Conservation (phyloP, 2,113 vertebrate species). For the Chaetura pelagica region DNA sequence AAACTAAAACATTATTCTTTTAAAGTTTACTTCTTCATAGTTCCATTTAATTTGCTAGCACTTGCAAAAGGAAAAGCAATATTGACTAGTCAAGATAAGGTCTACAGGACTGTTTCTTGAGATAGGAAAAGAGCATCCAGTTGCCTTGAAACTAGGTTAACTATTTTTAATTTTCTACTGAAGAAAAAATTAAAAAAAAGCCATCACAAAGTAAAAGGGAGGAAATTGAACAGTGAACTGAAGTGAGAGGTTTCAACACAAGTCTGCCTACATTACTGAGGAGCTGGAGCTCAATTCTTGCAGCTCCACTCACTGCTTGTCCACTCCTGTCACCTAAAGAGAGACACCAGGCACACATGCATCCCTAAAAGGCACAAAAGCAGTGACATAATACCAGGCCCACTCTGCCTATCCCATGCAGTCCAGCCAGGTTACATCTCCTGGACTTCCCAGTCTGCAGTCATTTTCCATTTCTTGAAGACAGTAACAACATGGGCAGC, state of each 20-base stretch:
- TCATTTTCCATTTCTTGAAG: not conserved
- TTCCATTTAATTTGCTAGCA: not conserved
- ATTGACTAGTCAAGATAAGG: not conserved
- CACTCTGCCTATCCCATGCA: not conserved
- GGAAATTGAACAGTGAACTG: not conserved
- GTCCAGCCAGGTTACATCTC: not conserved
- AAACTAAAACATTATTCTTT: not conserved
- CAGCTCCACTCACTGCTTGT: not conserved
- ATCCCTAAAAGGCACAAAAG: not conserved
- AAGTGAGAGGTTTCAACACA: not conserved
- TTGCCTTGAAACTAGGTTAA: not conserved
- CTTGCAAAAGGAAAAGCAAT: not conserved
- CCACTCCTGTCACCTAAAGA: not conserved
- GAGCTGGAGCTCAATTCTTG: not conserved
- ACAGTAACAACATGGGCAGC: not conserved
- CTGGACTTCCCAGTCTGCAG: not conserved
- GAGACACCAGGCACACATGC: rapidly evolving
- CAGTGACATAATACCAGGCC: rapidly evolving
- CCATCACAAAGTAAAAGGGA: not conserved
- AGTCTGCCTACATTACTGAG: not conserved
- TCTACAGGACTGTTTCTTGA: not conserved
- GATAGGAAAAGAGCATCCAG: not conserved
- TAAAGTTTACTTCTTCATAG: not conserved
- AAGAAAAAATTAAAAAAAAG: too few species aligned
- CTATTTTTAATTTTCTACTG: not conserved